These are phyloP conservation scores for Eurois occulta DNA, from an alignment of 2,888 invertebrate genomes.

Conservation along the genomic window DNA sequence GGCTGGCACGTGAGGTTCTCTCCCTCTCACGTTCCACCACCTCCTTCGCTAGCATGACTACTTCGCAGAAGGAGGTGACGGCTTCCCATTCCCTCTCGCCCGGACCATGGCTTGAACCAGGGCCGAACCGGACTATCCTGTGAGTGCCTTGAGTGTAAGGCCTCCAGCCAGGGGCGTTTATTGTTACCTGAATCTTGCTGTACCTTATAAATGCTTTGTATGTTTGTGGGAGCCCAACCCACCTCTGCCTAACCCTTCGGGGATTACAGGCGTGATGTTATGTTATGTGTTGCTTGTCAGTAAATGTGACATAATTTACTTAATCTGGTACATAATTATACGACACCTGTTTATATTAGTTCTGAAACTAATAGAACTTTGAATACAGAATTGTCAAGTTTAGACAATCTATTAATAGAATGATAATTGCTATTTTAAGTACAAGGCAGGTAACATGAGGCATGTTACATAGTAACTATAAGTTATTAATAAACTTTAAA, in stretches of 20 bases:
- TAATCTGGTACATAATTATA: not conserved
- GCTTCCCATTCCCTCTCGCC: too few species aligned
- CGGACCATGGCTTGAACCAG: too few species aligned
- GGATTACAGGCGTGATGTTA: not conserved
- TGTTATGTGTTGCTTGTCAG: not conserved
- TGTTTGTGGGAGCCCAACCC: too few species aligned
- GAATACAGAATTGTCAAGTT: not conserved
- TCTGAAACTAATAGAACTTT: slow-evolving; percentile 3
- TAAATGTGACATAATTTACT: not conserved
- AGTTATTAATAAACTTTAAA: not conserved
- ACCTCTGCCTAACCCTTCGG: not conserved
- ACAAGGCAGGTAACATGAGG: not conserved
- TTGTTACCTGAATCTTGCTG: too few species aligned
- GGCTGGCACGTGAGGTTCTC: too few species aligned
- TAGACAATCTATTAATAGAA: not conserved
- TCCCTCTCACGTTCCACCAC: too few species aligned
- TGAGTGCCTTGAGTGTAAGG: too few species aligned
- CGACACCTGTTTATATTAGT: not conserved
- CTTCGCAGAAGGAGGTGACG: too few species aligned
- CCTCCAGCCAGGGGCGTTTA: too few species aligned
- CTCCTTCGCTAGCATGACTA: too few species aligned
- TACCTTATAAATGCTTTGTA: too few species aligned
- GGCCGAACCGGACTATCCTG: too few species aligned
- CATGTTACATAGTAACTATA: not conserved
- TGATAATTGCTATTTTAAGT: not conserved